Base-by-base conservation (phyloP, 92 coral and sea anemone genomes). In the Metridium senile region DNA sequence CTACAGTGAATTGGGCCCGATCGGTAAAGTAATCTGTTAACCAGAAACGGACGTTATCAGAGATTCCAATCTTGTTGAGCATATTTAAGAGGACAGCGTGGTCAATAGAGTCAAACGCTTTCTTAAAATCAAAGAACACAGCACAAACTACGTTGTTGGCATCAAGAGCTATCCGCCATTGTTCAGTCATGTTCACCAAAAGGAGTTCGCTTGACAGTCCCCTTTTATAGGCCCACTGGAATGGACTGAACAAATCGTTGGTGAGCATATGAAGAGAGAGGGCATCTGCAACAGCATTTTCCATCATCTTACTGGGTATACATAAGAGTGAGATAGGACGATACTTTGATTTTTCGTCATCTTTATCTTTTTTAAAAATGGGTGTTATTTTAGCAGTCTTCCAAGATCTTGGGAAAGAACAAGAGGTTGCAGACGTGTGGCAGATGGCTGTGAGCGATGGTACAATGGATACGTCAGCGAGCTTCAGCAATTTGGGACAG, bases 301-400 rank as follows among this genome's bases (percentile, higher is more conserved):
- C 89, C 89, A 84, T 72, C 34, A 84, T 30, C 25, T 84, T 84
- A 45, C 83, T 71, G 33, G 83, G 67, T 17, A 68, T 35, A 74
- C 84, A 22, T 26, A 72, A 72, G 33, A 83, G 72, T 23, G 88
- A 76, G 28, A 77, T 68, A 28, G 85, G 81, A 6, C 82, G 67
- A 49, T 85, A 85, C 58, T 74, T 85, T 0, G 52, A 59, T 54
- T 74, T 85, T 22, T 85, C 77, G 22, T 73, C 59, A 22, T 71
- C 62, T 10, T 74, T 70, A 52, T 75, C 89, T 61, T 85, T 85
- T 61, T 85, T 85, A 53, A 78, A 45, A 1, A 62, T 33, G 20
- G 82, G 51, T 22, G 33, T 32, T 22, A 85, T 62, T 31, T 74
- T 74, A 1, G 89, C 89, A 62, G 58, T 33, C 39, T 73, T 84